Evolutionary conservation across 2,113 vertebrate species (phyloP), one percentile per base, ranked within the genome.

Genomic region (Oryzias curvinotus): DNA sequence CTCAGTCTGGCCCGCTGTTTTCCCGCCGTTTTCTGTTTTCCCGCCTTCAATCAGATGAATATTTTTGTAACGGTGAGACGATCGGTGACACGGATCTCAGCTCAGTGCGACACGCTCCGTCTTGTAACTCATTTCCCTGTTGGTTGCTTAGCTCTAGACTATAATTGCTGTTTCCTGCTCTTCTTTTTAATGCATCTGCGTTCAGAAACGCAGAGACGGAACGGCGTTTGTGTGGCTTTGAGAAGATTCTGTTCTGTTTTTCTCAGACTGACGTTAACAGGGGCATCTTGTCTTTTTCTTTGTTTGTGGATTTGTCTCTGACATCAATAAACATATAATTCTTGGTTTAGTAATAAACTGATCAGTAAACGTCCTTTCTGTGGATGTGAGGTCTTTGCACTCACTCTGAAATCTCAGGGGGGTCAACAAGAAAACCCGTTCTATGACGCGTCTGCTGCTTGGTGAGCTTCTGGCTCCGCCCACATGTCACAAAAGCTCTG

Each of bases 271-370:
- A 36, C 36, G 10, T 19, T 4, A 7, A 7, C 2, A 58, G 44
- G 44, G 53, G 13, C 57, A n/a, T 53, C 52, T n/a, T 68, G 49
- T 71, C 69, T 47, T 25, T 81, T 83, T 82, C 49, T n/a, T n/a
- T n/a, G n/a, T 75, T 64, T 71, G 52, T 74, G 5, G 56, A 71
- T 52, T 30, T 61, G 64, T 58, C 50, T 3, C 51, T 70, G 47
- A 69, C 61, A 55, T 80, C 60, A 83, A 80, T 83, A 77, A 82
- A 74, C 68, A 76, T 75, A 78, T 71, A 77, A 36, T 75, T 80
- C 70, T 75, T 82, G 73, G 62, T 83, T 83, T 85, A 52, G 57
- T 65, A 90, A 83, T 88, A 89, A 91, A 88, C 43, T 65, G 36
- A 36, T 36, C 36, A 10, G 36, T 36, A 12, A 36, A 2, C 1